Percentiles rank a stretch among this genome's conserved stretches.
Conservation (phyloP, 2,113 vertebrate species). For the Numenius arquata region DNA sequence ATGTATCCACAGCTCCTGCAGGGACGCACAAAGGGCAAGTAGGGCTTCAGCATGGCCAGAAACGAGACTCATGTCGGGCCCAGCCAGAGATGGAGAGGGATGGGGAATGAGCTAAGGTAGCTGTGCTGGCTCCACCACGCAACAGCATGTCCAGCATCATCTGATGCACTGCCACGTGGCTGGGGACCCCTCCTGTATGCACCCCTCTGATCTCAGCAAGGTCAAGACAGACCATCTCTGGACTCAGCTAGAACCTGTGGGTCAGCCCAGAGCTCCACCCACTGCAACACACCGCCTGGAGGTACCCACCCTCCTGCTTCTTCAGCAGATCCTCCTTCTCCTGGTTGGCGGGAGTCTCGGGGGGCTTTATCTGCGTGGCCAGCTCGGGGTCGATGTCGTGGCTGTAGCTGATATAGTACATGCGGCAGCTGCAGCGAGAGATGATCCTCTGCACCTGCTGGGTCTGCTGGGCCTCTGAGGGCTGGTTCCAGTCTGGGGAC, state of each 20-base stretch:
- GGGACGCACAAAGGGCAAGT: neutral
- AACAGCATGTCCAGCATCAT: neutral
- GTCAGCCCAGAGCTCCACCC: neutral
- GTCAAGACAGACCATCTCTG: neutral
- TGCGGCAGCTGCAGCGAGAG: constrained; percentile 95
- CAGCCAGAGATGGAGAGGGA: neutral
- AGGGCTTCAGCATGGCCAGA: neutral
- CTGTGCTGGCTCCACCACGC: neutral
- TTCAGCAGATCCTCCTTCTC: constrained; percentile 97
- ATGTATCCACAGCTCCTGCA: constrained; percentile 94
- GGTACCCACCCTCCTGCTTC: constrained; percentile 89
- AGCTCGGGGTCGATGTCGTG: constrained; percentile 96
- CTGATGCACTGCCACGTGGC: neutral
- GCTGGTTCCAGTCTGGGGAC: constrained; percentile 91
- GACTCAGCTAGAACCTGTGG: neutral
- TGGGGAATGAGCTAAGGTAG: neutral
- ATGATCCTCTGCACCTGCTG: constrained; percentile 98
- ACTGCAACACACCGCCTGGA: neutral
- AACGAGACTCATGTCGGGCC: rapidly evolving
- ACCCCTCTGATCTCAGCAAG: neutral
- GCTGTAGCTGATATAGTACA: constrained; percentile 99
- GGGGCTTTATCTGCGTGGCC: constrained; percentile 95
- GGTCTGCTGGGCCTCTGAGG: constrained; percentile 88
- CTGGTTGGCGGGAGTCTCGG: constrained; percentile 83
- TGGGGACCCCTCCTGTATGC: neutral